Conservation (phyloP, 2,797 vertebrate species). For the Eospalax fontanierii region DNA sequence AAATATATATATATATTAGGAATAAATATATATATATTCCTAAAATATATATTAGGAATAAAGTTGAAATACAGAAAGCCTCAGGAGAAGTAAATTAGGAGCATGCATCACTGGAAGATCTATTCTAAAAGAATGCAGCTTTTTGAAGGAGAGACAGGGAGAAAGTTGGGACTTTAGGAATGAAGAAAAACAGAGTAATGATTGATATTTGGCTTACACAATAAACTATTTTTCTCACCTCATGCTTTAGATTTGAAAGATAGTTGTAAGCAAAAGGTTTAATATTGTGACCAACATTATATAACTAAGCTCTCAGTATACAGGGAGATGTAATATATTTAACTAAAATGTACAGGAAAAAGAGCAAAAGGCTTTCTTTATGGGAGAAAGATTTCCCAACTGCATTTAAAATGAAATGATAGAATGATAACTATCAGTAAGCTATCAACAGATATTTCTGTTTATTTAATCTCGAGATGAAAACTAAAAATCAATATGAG, state of each 20-base stretch:
- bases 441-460: background rate
- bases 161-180: conserved; percentile 16
- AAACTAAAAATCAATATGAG: background rate
- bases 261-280: background rate
- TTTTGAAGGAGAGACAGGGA: background rate
- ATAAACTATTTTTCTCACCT: background rate
- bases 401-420: background rate
- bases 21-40: too few relatives aligned
- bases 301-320: background rate
- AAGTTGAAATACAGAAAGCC: conserved; percentile 9
- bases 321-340: background rate
- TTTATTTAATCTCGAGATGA: background rate
- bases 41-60: background rate
- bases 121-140: background rate
- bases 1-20: background rate
- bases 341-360: background rate
- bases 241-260: conserved; percentile 37
- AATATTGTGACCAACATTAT: background rate
- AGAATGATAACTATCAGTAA: background rate
- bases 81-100: background rate
- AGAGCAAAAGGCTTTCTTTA: background rate
- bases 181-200: background rate
- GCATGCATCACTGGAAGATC: background rate
- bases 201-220: background rate
- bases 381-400: background rate